These are phyloP conservation scores for Latrodectus elegans DNA, from an alignment of 2,888 invertebrate genomes.

Conservation along the genomic window DNA sequence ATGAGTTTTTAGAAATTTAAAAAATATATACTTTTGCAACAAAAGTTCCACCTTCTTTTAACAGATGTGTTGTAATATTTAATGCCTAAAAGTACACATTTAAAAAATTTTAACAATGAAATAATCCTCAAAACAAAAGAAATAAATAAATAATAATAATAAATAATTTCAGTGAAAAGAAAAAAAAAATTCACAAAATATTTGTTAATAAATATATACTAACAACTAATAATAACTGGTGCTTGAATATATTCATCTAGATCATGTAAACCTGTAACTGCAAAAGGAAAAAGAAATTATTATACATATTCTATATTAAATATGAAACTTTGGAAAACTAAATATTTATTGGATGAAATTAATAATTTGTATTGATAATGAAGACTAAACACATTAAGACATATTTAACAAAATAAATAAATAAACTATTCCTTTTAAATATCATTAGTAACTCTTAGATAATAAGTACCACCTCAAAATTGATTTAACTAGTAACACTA, in stretches of 20 bases:
- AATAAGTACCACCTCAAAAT: too few species aligned
- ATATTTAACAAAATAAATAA: too few species aligned
- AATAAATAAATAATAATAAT: background rate
- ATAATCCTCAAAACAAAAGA: background rate
- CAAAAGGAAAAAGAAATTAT: conserved; percentile 70
- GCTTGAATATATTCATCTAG: conserved; percentile 99
- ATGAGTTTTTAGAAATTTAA: background rate
- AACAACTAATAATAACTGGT: conserved; percentile 89
- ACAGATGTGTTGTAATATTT: conserved; percentile 94
- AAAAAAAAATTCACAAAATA: conserved; percentile 4
- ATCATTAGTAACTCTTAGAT: too few species aligned
- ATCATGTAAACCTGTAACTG: conserved; percentile 96
- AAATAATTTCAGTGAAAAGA: background rate
- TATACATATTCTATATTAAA: background rate
- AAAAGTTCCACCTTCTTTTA: conserved; percentile 90
- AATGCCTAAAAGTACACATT: conserved; percentile 80
- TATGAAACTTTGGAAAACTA: background rate
- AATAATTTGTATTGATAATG: too few species aligned
- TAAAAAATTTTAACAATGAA: background rate
- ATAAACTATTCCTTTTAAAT: too few species aligned
- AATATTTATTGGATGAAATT: too few species aligned
- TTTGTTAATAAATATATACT: conserved; percentile 70
- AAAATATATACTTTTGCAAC: conserved; percentile 85
- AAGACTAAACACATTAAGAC: too few species aligned
- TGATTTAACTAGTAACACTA: too few species aligned